Evolutionary conservation across 2,888 invertebrate genomes (phyloP), one percentile per base, ranked within the genome.

Genomic region (Abrostola triplasia): DNA sequence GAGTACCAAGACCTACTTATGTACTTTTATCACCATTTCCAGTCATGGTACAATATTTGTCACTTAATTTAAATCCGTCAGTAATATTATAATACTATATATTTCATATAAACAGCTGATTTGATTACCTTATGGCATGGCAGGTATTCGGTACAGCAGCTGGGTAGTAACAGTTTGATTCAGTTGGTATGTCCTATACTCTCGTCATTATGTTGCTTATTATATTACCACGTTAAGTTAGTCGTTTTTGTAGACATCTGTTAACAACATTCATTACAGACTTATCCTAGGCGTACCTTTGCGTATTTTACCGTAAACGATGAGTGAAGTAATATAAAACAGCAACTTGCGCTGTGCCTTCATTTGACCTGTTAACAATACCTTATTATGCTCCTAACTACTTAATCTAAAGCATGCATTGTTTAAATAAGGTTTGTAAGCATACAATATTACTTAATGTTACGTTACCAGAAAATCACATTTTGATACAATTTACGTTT

Each of bases 281-380:
- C 38, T 11, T 57, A 55, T 36, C 6, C 37, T 50, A 50, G 50
- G 8, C 36, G 50, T 37, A 37, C 7, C 1, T 37, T 47, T 44
- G 4, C 5, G 24, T 1, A 51, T 8, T 5, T 12, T 13, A 51
- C 38, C 13, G 10, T 10, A 1, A 9, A 37, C 12, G 13, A 9
- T 9, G 9, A 47, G 44, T 8, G 1, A 11, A 4, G 1, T 6
- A 1, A 44, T n/a, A 1, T 12, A 44, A 8, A 5, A 8, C 24
- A 24, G 9, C 24, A 13, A 24, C 9, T 24, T 47, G 9, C 13
- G 9, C 44, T 24, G 9, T 47, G 24, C 47, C 7, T 10, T 38
- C 8, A 42, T 36, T 36, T 24, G 42, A 42, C 38, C 60, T 73
- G 70, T 57, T 41, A 64, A 67, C 66, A 73, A 70, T 42, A 59